Conservation (phyloP, 2,113 vertebrate genomes). For the pig (Sus scrofa) region T2T-Sscrofa CM000817.6:112430001-112430500, state of each 20-base stretch:
- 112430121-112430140: neutral
- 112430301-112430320: slow-evolving; percentile 2
- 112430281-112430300: neutral
- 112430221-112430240: neutral
- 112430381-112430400: neutral
- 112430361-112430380: neutral
- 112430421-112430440: too few species aligned
- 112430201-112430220: neutral
- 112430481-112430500: too few species aligned
- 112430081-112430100: neutral
- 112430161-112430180: neutral
- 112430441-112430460: too few species aligned
- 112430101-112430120: neutral
- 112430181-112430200: neutral
- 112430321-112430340: neutral
- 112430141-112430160: neutral
- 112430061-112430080: neutral
- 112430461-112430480: too few species aligned
- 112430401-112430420: too few species aligned
- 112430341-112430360: slow-evolving; percentile 11
- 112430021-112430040: neutral
- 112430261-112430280: slow-evolving; percentile 3
- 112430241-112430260: slow-evolving; percentile 48
- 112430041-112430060: neutral
- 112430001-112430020: neutral